These are phyloP conservation scores for Elegia similella DNA, from an alignment of 2,888 invertebrate species.

Conservation along the genomic window DNA sequence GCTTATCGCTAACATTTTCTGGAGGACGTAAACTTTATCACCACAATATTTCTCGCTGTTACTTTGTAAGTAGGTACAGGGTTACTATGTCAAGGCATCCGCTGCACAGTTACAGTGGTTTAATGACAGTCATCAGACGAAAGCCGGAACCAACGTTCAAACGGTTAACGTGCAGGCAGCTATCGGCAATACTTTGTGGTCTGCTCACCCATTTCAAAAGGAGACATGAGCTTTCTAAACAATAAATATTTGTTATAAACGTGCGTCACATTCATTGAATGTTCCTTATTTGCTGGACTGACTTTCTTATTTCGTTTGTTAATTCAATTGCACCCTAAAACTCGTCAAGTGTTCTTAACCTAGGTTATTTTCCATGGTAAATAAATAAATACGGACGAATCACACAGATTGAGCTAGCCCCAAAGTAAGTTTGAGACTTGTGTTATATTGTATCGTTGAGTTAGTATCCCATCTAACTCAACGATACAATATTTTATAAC, in stretches of 20 bases:
- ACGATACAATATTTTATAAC: too few species aligned
- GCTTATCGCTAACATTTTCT: too few species aligned
- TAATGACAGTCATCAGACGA: conserved; percentile 11
- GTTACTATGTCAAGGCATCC: conserved; percentile 4
- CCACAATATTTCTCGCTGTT: too few species aligned
- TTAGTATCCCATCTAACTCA: too few species aligned
- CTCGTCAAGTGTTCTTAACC: too few species aligned
- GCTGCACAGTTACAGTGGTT: background rate
- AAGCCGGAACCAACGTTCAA: conserved; percentile 8
- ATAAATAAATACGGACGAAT: background rate
- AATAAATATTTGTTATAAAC: background rate
- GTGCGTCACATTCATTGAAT: too few species aligned
- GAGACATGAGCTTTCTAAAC: conserved; percentile 1
- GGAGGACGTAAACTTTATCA: too few species aligned
- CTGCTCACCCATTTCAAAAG: background rate
- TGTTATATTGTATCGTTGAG: too few species aligned
- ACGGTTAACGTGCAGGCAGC: background rate
- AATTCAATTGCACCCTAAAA: too few species aligned
- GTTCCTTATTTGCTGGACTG: too few species aligned
- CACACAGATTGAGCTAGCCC: background rate
- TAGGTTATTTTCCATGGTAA: too few species aligned
- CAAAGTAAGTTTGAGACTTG: background rate
- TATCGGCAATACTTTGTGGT: conserved; percentile 2
- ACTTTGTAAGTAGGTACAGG: background rate
- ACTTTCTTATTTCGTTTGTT: too few species aligned